phyloP scores from a whole-genome alignment of 2,888 invertebrate genomes.

The Papilio demoleus region DNA sequence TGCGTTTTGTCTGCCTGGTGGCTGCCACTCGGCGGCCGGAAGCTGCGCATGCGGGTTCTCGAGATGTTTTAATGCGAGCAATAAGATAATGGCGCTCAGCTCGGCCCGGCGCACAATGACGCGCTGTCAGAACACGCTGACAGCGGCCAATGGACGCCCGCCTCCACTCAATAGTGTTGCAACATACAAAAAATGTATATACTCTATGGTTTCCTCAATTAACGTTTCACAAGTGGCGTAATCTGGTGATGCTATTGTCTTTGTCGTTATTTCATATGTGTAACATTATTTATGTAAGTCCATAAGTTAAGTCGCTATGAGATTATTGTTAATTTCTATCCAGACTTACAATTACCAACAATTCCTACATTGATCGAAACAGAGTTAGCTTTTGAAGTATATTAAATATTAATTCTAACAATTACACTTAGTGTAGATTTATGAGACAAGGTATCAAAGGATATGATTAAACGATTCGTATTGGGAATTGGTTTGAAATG shows the following conservation, averaged over 20 bases:
- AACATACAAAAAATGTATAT: constrained; percentile 13
- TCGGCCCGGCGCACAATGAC: constrained; percentile 62
- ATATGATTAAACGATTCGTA: constrained; percentile 40
- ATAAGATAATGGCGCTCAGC: constrained; percentile 74
- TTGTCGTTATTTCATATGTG: too few species aligned
- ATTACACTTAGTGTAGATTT: constrained; percentile 2
- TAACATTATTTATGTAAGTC: too few species aligned
- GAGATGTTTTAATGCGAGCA: constrained; percentile 67
- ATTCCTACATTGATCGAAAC: background rate
- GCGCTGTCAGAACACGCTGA: constrained; percentile 59
- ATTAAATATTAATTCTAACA: constrained; percentile 52
- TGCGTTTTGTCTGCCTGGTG: constrained; percentile 50
- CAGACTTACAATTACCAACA: too few species aligned
- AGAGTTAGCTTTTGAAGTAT: background rate
- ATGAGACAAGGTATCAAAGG: constrained; percentile 48
- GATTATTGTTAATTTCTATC: too few species aligned
- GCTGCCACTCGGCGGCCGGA: constrained; percentile 63
- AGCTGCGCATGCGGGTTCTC: constrained; percentile 73
- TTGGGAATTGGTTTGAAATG: constrained; percentile 55
- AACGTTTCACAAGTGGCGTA: background rate
- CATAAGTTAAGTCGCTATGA: too few species aligned
- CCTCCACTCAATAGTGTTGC: constrained; percentile 26
- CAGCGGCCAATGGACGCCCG: constrained; percentile 48
- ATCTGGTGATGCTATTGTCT: background rate
- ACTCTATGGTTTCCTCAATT: background rate